A percentile compares a stretch with the other conserved stretches of the same genome.
phyloP scores from a whole-genome alignment of 2,888 invertebrate species.

The Lottia scabra region DNA sequence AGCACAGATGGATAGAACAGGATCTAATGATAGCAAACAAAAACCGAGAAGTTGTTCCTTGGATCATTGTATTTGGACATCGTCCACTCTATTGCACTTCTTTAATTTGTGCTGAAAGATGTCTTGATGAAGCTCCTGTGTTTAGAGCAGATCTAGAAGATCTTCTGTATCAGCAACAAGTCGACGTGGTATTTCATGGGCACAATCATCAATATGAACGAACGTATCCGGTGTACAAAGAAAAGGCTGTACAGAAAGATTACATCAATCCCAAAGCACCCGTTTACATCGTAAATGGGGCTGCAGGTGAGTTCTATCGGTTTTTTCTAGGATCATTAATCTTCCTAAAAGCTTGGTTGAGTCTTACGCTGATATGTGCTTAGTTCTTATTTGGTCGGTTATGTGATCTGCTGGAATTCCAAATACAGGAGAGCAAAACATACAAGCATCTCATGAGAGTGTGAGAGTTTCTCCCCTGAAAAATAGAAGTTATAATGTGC shows the following conservation, averaged over 20 bases:
- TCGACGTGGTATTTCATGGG: slow-evolving; percentile 33
- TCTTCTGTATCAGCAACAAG: slow-evolving; percentile 29
- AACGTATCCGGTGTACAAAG: slow-evolving; percentile 30
- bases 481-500: too few species aligned
- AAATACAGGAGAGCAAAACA: too few species aligned
- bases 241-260: slow-evolving; percentile 17
- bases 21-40: slow-evolving; percentile 32
- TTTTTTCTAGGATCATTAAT: too few species aligned
- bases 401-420: too few species aligned
- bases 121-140: slow-evolving; percentile 20
- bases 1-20: slow-evolving; percentile 30
- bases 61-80: slow-evolving; percentile 37
- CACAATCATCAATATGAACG: slow-evolving; percentile 40
- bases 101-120: slow-evolving; percentile 17
- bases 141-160: slow-evolving; percentile 30
- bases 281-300: slow-evolving; percentile 37
- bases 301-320: slow-evolving; percentile 22
- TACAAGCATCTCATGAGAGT: too few species aligned
- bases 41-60: slow-evolving; percentile 31
- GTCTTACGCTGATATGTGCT: too few species aligned
- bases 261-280: slow-evolving; percentile 33
- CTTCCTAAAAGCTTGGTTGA: too few species aligned
- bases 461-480: too few species aligned
- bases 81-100: slow-evolving; percentile 36
- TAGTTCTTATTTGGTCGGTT: too few species aligned